These are phyloP conservation scores for Keiferia lycopersicella DNA, from an alignment of 2,888 invertebrate species.

Conservation along the genomic window DNA sequence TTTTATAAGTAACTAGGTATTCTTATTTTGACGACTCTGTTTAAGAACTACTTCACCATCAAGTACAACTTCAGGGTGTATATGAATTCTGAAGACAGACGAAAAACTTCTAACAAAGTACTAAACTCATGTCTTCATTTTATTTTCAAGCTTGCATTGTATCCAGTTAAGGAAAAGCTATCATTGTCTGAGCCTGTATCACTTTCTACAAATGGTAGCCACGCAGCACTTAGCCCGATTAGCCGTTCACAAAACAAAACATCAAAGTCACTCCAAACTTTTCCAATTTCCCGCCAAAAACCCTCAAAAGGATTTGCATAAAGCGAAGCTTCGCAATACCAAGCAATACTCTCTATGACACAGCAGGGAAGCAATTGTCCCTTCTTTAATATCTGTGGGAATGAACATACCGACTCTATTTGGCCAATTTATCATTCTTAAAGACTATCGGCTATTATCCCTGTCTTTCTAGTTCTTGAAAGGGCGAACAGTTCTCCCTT, in stretches of 20 bases:
- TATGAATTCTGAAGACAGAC: no score
- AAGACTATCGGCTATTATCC: constrained; percentile 72
- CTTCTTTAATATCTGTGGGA: constrained; percentile 80
- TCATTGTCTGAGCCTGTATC: not conserved
- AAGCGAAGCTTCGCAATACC: constrained; percentile 60
- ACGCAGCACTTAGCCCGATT: constrained; percentile 41
- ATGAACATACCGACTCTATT: constrained; percentile 79
- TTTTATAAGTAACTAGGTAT: no score
- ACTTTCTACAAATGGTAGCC: not conserved
- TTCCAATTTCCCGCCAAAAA: constrained; percentile 74
- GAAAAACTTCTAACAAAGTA: no score
- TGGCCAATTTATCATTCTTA: constrained; percentile 81
- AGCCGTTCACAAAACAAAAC: constrained; percentile 57
- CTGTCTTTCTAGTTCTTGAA: constrained; percentile 59
- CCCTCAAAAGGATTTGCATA: constrained; percentile 78
- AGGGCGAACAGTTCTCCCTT: constrained; percentile 67
- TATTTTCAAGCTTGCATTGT: no score
- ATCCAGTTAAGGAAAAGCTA: not conserved
- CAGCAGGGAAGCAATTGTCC: constrained; percentile 76
- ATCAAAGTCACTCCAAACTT: constrained; percentile 72
- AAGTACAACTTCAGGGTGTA: no score
- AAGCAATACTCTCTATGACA: constrained; percentile 65
- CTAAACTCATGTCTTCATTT: no score
- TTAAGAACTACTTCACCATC: no score
- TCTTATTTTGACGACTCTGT: no score